These are phyloP conservation scores for Thaleichthys pacificus DNA, from an alignment of 2,797 vertebrate species.

Conservation along the genomic window DNA sequence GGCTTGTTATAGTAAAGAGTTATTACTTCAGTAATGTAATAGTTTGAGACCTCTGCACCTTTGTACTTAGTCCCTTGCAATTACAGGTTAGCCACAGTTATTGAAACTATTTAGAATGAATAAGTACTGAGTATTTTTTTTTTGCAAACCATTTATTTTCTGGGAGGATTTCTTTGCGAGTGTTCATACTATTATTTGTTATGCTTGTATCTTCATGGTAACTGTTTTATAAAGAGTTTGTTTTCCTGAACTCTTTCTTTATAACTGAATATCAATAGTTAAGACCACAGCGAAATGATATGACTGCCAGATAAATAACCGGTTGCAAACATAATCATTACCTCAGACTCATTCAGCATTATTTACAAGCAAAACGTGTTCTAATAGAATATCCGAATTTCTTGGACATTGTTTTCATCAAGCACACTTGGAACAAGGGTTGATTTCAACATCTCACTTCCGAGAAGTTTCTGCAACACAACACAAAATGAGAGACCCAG, in stretches of 20 bases:
- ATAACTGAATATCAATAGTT: not conserved
- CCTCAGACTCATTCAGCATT: not conserved
- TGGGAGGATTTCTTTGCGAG: not conserved
- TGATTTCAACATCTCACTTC: not conserved
- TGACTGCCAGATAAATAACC: not conserved
- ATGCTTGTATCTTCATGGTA: conserved; percentile 1
- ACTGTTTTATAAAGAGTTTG: conserved; percentile 1
- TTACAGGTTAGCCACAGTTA: conserved; percentile 1
- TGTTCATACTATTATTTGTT: not conserved
- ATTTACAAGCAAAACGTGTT: not conserved
- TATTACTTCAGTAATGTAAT: conserved; percentile 35
- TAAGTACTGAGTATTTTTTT: not conserved
- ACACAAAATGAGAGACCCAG: no score
- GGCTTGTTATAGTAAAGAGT: conserved; percentile 5
- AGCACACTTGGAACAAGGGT: not conserved
- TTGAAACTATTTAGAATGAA: not conserved
- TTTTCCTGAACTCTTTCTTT: not conserved
- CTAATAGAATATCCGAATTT: not conserved
- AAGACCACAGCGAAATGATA: not conserved
- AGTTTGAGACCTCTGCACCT: conserved; percentile 7
- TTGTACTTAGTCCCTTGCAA: conserved; percentile 19
- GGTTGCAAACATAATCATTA: not conserved
- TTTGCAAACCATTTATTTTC: not conserved
- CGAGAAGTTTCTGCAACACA: not conserved
- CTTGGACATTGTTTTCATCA: not conserved